These are phyloP conservation scores for Tenthredo amoena DNA, from an alignment of 2,888 invertebrate species.

Conservation along the genomic window DNA sequence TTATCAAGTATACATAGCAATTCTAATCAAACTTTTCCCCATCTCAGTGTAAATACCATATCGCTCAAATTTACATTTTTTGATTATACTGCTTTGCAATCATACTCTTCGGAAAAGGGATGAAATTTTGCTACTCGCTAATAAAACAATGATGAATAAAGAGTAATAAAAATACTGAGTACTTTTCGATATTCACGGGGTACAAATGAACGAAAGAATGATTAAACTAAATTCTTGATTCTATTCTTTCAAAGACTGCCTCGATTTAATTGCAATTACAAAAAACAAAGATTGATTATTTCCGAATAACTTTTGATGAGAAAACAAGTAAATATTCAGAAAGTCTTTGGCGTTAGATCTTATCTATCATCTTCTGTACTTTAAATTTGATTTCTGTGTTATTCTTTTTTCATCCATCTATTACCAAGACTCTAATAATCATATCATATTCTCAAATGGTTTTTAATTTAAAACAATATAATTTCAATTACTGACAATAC, in stretches of 20 bases:
- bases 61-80: neutral
- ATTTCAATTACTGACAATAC: neutral
- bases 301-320: neutral
- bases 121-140: slow-evolving; percentile 34
- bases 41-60: slow-evolving; percentile 45
- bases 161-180: slow-evolving; percentile 1
- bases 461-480: neutral
- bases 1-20: slow-evolving; percentile 21
- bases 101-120: neutral
- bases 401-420: neutral
- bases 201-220: slow-evolving; percentile 39
- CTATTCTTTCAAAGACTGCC: neutral
- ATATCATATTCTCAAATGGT: slow-evolving; percentile 38
- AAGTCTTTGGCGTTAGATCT: neutral
- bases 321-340: neutral
- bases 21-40: slow-evolving; percentile 7
- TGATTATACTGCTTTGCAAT: slow-evolving; percentile 21
- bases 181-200: slow-evolving; percentile 26
- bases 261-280: neutral
- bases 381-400: neutral
- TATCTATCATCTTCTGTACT: neutral
- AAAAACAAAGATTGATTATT: neutral
- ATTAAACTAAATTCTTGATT: neutral
- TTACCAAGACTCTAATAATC: slow-evolving; percentile 22
- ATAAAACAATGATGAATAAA: slow-evolving; percentile 2